A percentile compares a stretch with the other conserved stretches of the same genome.
Evolutionary conservation across 1,140 invertebrate species (phyloP).

Genomic region (Onthophagus taurus): DNA sequence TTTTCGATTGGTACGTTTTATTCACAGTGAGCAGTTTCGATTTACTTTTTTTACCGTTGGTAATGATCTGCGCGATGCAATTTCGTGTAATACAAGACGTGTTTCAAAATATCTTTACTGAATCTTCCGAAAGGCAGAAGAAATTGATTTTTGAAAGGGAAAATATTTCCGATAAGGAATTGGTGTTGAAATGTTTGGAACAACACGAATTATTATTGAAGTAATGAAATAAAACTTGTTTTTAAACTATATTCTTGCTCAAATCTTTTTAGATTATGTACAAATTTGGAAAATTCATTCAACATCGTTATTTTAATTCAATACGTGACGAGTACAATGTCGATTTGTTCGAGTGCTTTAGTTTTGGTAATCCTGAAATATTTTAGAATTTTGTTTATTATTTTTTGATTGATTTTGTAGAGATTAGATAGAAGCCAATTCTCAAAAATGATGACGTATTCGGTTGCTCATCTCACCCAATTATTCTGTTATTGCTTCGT

Average conservation of each 20-base stretch:
- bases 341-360: neutral
- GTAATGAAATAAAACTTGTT: neutral
- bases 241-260: neutral
- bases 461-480: slow-evolving; percentile 2
- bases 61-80: slow-evolving; percentile 1
- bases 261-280: slow-evolving; percentile 1
- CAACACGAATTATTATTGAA: slow-evolving; percentile 1
- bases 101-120: neutral
- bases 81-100: slow-evolving; percentile 3
- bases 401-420: neutral
- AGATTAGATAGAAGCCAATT: slow-evolving; percentile 4
- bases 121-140: neutral
- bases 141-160: neutral
- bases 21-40: slow-evolving; percentile 1
- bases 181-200: slow-evolving; percentile 8
- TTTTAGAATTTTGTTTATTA: neutral
- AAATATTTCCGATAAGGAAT: slow-evolving; percentile 5
- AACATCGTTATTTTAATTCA: slow-evolving; percentile 6
- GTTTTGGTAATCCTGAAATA: neutral
- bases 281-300: slow-evolving; percentile 2
- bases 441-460: slow-evolving; percentile 6
- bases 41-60: slow-evolving; percentile 2
- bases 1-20: neutral
- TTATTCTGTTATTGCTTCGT: slow-evolving; percentile 10
- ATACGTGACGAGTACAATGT: slow-evolving; percentile 1